Evolutionary conservation across 2,888 invertebrate species (phyloP), one percentile per base, ranked within the genome.

Genomic region (Alloscopus bannaensis): DNA sequence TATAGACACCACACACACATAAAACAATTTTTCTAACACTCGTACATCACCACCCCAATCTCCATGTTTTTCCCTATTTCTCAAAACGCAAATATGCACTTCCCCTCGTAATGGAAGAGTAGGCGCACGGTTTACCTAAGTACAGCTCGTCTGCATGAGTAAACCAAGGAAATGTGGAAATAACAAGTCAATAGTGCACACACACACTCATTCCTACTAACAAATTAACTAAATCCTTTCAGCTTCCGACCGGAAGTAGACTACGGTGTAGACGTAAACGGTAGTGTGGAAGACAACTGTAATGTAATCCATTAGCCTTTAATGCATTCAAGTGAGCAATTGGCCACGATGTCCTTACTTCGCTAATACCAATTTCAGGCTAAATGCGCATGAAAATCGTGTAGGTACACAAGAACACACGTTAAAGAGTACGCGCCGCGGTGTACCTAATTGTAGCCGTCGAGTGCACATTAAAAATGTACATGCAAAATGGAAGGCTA

Each of bases 361-460:
- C 50, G 60, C 55, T 55, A 71, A 71, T 60, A 71, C 71, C 71
- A 71, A 69, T 69, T 69, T 69, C 36, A 68, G 26, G 52, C 68
- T 36, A 52, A 68, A 66, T 22, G 31, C 68, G 36, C 59, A 68
- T 55, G 24, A 68, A 55, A 36, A 59, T 40, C 22, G 28, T 36
- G 40, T 55, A 52, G 59, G 29, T 11, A 31, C 3, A 29, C 13
- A 13, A 36, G 6, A 13, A 36, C 6, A 36, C 36, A 36, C 13
- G 6, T 36, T 22, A 18, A 8, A 52, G n/a, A 57, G 31, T 28
- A 4, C 2, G 29, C 1, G 18, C 1, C n/a, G 31, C 8, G 18
- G 11, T 28, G 2, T 18, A 8, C 8, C 36, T 36, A 36, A 36
- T 36, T 36, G 6, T 13, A 36, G 36, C 36, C 36, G 36, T 36